phyloP scores from a whole-genome alignment of 2,888 invertebrate species.

The Mantis religiosa region DNA sequence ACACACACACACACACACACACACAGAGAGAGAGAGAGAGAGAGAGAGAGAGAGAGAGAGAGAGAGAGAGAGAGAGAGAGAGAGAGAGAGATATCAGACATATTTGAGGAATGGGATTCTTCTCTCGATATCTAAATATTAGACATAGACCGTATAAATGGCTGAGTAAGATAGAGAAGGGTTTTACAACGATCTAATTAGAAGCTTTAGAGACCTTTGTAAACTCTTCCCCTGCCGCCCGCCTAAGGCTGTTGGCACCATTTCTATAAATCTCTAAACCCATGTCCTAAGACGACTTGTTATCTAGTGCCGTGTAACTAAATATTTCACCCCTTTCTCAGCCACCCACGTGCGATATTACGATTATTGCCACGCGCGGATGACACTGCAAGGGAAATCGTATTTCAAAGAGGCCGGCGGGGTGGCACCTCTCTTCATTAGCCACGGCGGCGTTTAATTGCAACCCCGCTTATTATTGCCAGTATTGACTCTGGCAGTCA shows the following conservation, averaged over 20 bases:
- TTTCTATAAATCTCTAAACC: neutral
- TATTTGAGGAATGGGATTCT: no score
- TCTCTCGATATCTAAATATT: no score
- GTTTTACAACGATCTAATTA: no score
- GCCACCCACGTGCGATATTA: constrained; percentile 26
- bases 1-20: no score
- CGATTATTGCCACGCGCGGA: constrained; percentile 25
- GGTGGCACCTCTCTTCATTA: constrained; percentile 26
- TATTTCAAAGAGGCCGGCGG: constrained; percentile 17
- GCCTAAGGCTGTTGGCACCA: neutral
- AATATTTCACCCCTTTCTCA: neutral
- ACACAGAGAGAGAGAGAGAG: no score
- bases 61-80: no score
- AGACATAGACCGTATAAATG: no score
- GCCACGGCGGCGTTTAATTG: constrained; percentile 24
- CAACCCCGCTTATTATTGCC: constrained; percentile 9
- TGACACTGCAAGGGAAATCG: constrained; percentile 16
- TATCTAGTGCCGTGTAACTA: neutral
- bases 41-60: no score
- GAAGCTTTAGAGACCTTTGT: no score
- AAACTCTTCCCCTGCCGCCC: no score
- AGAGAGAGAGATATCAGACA: no score
- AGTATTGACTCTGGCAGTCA: neutral
- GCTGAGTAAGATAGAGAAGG: no score
- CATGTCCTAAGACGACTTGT: neutral